Evolutionary conservation across 2,888 invertebrate genomes (phyloP).

Genomic region (Volucella bombylans): DNA sequence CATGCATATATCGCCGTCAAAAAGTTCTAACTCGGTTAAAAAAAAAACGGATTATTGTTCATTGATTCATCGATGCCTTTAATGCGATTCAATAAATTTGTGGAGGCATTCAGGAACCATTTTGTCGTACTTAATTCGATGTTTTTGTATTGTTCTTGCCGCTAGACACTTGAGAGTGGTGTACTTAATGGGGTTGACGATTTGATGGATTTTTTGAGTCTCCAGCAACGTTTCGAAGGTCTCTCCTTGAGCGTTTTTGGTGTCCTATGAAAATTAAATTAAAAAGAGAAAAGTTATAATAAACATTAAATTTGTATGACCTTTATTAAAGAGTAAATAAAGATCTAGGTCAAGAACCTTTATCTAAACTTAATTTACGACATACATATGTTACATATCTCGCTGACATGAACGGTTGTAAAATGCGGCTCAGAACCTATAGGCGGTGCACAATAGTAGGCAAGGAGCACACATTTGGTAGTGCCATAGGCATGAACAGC

Average conservation of each 20-base stretch:
- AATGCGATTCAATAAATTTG: constrained; percentile 82
- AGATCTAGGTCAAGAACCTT: too few relatives aligned
- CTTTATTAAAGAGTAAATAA: too few relatives aligned
- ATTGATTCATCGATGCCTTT: constrained; percentile 54
- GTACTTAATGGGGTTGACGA: constrained; percentile 90
- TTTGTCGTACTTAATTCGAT: constrained; percentile 86
- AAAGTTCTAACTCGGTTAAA: constrained; percentile 42
- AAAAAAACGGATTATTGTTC: constrained; percentile 26
- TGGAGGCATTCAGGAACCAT: constrained; percentile 84
- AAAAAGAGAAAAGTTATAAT: not conserved
- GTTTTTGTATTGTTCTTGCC: constrained; percentile 90
- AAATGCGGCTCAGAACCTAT: too few relatives aligned
- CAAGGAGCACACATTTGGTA: too few relatives aligned
- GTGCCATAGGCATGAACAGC: too few relatives aligned
- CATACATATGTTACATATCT: too few relatives aligned
- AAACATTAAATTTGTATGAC: too few relatives aligned
- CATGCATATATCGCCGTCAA: constrained; percentile 23
- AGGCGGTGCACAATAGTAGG: too few relatives aligned
- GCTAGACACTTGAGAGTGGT: constrained; percentile 93
- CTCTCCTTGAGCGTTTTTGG: constrained; percentile 89
- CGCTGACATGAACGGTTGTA: too few relatives aligned
- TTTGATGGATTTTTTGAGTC: constrained; percentile 85
- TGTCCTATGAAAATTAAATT: constrained; percentile 79
- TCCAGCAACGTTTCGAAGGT: constrained; percentile 89
- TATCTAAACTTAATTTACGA: too few relatives aligned